Evolutionary conservation across 2,797 vertebrate species (phyloP).

Genomic region (Gymnodraco acuticeps): DNA sequence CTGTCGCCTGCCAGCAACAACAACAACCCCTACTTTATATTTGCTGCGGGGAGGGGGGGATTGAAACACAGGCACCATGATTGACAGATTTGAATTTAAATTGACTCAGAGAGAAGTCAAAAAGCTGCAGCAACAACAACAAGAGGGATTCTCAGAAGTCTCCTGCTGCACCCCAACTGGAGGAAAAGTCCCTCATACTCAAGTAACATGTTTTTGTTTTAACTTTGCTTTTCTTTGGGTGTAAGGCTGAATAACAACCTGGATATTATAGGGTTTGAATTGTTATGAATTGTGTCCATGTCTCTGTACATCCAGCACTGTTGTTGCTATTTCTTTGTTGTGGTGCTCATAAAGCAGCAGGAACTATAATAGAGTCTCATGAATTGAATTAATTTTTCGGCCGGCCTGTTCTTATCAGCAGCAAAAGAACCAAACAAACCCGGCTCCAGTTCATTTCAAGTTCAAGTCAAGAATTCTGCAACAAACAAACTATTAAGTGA

Average conservation of each 20-base stretch:
- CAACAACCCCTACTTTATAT: constrained; percentile 16
- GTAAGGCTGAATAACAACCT: not conserved
- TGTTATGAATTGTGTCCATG: not conserved
- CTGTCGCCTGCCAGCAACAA: constrained; percentile 48
- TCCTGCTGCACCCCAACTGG: constrained; percentile 7
- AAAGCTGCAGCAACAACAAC: constrained; percentile 32
- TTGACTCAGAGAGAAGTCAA: constrained; percentile 22
- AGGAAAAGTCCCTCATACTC: not conserved
- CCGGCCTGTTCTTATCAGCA: not conserved
- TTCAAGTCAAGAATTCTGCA: constrained; percentile 16
- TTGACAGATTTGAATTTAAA: constrained; percentile 44
- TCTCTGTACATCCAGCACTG: not conserved
- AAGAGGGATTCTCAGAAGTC: constrained; percentile 27
- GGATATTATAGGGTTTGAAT: not conserved
- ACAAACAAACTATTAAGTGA: not conserved
- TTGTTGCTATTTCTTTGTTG: not conserved
- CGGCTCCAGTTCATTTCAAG: constrained; percentile 32
- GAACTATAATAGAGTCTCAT: constrained; percentile 3
- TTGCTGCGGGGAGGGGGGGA: not conserved
- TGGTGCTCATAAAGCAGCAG: not conserved
- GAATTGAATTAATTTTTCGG: constrained; percentile 10
- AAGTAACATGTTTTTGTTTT: not conserved
- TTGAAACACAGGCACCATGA: constrained; percentile 11
- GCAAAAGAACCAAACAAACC: not conserved
- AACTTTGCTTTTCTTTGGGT: not conserved